A percentile compares a stretch with the other conserved stretches of the same genome.
Evolutionary conservation across 2,888 invertebrate genomes (phyloP).

Genomic region (Pomacea canaliculata): DNA sequence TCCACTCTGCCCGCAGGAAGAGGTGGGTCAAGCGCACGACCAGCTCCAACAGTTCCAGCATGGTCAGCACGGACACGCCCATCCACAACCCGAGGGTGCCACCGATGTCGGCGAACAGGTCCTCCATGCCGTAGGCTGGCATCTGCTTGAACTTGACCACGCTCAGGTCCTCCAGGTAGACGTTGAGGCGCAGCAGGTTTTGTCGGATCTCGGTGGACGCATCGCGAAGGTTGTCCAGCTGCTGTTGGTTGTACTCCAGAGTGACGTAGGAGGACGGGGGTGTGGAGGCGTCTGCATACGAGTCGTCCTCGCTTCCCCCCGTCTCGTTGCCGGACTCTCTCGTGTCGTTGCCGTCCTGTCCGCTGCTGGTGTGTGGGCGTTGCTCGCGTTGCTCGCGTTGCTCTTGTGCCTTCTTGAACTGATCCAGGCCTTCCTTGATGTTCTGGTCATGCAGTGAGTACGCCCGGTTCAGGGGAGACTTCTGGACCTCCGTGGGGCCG

Average conservation of each 20-base stretch:
- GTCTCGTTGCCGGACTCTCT: background rate
- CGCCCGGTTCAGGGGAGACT: slow-evolving; percentile 17
- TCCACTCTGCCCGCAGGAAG: slow-evolving; percentile 47
- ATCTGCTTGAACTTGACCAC: slow-evolving; percentile 55
- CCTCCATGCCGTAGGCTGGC: slow-evolving; percentile 54
- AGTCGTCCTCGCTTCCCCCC: background rate
- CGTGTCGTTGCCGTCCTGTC: background rate
- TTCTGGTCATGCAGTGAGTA: slow-evolving; percentile 16
- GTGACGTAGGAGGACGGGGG: background rate
- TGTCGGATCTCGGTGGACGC: slow-evolving; percentile 55
- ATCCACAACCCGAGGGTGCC: slow-evolving; percentile 63
- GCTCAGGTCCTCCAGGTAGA: slow-evolving; percentile 59
- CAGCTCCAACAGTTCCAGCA: slow-evolving; percentile 56
- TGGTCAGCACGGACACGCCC: slow-evolving; percentile 58
- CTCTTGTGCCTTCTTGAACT: background rate
- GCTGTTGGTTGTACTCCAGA: slow-evolving; percentile 20
- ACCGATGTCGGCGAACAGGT: slow-evolving; percentile 60
- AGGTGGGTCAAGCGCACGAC: slow-evolving; percentile 46
- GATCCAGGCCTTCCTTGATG: slow-evolving; percentile 14
- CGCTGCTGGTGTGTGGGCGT: background rate
- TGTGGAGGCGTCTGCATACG: background rate
- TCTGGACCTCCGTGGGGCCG: slow-evolving; percentile 4
- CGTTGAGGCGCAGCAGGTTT: slow-evolving; percentile 56
- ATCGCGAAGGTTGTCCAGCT: slow-evolving; percentile 31
- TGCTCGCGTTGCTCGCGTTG: background rate